Conservation (phyloP, 2,797 vertebrate genomes). For the Dicrostonyx torquatus region DNA sequence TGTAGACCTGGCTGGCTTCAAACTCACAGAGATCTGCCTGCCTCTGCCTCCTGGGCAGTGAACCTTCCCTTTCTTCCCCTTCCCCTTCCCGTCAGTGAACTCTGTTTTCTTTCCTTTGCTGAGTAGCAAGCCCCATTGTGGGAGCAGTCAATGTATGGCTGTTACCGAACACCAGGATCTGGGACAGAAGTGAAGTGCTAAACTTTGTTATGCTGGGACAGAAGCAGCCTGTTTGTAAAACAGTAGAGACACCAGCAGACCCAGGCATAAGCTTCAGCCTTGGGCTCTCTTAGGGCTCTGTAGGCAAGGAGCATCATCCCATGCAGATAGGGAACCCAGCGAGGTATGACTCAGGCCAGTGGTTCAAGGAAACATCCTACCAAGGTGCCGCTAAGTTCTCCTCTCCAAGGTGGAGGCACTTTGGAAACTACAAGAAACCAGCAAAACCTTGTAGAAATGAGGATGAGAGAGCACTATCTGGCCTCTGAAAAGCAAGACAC, state of each 20-base stretch:
- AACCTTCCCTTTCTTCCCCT: not conserved
- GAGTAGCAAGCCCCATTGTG: not conserved
- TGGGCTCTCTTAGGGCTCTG: not conserved
- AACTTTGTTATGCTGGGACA: not conserved
- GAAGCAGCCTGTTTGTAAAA: not conserved
- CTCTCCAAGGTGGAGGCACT: not conserved
- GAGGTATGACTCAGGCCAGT: not conserved
- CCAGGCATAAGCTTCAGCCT: rapidly evolving
- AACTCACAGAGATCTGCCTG: too few species aligned
- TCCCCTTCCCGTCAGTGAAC: not conserved
- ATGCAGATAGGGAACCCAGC: not conserved
- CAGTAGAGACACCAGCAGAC: too few species aligned
- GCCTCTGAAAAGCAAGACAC: not conserved
- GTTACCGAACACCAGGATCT: not conserved
- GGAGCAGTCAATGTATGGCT: not conserved
- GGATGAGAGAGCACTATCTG: not conserved
- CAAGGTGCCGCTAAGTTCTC: not conserved
- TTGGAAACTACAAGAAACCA: not conserved
- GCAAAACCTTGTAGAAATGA: not conserved
- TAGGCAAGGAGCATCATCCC: not conserved
- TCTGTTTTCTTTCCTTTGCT: not conserved
- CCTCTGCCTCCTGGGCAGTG: not conserved
- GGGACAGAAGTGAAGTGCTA: not conserved
- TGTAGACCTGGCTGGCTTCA: too few species aligned
- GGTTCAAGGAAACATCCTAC: not conserved